These are phyloP conservation scores for Platypus cylindrus DNA, from an alignment of 2,888 invertebrate genomes.

Conservation along the genomic window DNA sequence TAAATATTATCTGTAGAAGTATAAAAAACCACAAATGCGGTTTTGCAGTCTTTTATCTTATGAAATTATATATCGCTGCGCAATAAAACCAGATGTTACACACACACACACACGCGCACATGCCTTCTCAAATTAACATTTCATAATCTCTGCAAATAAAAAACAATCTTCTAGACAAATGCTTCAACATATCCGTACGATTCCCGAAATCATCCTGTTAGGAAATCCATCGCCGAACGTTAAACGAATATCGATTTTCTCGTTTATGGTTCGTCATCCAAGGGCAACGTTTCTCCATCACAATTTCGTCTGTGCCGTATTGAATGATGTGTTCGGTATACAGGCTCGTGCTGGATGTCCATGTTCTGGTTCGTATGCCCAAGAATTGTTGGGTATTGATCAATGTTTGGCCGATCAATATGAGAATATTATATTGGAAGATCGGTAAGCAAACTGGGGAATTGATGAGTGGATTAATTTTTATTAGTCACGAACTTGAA, in stretches of 20 bases:
- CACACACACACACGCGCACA: too few species aligned
- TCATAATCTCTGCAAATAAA: too few species aligned
- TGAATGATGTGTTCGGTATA: slow-evolving; percentile 87
- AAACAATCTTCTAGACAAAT: slow-evolving; percentile 65
- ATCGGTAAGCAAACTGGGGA: slow-evolving; percentile 35
- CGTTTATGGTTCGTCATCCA: slow-evolving; percentile 72
- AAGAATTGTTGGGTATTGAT: slow-evolving; percentile 74
- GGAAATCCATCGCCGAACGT: slow-evolving; percentile 56
- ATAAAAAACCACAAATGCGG: neutral
- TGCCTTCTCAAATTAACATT: too few species aligned
- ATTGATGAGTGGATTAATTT: neutral
- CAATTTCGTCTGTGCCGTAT: slow-evolving; percentile 72
- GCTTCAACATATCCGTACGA: slow-evolving; percentile 62
- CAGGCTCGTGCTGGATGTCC: slow-evolving; percentile 70
- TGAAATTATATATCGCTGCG: too few species aligned
- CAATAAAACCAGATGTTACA: too few species aligned
- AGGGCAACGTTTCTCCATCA: slow-evolving; percentile 76
- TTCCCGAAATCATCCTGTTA: slow-evolving; percentile 65
- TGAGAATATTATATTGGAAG: slow-evolving; percentile 54
- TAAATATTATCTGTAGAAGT: neutral
- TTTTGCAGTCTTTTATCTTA: too few species aligned
- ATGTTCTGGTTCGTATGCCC: slow-evolving; percentile 74
- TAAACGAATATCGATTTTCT: slow-evolving; percentile 68
- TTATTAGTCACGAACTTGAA: neutral
- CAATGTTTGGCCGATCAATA: slow-evolving; percentile 61